Conservation (phyloP, 2,888 invertebrate genomes). For the Clitarchus hookeri region DNA sequence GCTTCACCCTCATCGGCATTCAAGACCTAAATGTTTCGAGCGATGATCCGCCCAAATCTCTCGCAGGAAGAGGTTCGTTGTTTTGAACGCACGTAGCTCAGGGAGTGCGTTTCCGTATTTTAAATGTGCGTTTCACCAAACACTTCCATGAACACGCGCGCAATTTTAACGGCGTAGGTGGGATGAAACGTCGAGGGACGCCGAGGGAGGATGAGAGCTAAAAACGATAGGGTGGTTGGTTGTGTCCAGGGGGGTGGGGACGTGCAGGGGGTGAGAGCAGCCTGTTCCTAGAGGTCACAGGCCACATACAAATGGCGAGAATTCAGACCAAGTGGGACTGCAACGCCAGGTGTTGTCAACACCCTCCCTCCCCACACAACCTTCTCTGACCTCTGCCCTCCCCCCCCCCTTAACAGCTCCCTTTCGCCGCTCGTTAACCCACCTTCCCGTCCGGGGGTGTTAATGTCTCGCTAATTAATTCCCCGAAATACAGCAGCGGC, state of each 20-base stretch:
- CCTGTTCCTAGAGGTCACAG: background rate
- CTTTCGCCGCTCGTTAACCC: background rate
- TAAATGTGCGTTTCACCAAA: no score
- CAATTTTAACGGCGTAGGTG: no score
- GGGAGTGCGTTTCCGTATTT: no score
- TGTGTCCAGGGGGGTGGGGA: background rate
- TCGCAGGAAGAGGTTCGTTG: no score
- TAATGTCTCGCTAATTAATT: constrained; percentile 8
- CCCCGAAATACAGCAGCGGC: background rate
- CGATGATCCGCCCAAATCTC: no score
- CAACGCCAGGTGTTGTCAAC: background rate
- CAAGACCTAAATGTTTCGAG: no score
- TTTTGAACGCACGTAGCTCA: no score
- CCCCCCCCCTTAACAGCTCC: background rate
- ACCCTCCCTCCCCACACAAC: background rate
- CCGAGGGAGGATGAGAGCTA: no score
- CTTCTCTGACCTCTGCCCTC: background rate
- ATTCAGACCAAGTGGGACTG: background rate
- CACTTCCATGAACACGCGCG: no score
- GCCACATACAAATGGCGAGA: background rate
- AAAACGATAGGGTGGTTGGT: no score
- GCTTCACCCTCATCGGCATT: no score
- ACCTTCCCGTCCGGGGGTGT: background rate
- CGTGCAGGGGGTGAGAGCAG: background rate
- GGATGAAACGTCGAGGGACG: no score